These are phyloP conservation scores for Esox masquinongy DNA, from an alignment of 2,797 vertebrate genomes.

Conservation along the genomic window DNA sequence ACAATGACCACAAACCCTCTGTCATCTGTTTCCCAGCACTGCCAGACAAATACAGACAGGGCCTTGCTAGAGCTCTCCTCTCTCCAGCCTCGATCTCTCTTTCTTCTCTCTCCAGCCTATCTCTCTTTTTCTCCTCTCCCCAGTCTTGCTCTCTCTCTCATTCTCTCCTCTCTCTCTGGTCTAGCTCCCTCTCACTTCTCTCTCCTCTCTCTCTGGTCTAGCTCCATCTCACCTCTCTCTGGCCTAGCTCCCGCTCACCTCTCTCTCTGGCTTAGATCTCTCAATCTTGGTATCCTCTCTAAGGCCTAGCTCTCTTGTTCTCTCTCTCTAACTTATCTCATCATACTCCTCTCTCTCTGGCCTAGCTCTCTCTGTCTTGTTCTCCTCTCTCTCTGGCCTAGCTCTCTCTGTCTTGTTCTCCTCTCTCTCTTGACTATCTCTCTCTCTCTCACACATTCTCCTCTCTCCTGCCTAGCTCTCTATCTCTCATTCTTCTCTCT, in stretches of 20 bases:
- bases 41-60: slow-evolving; percentile 58
- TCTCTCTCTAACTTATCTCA: too few relatives aligned
- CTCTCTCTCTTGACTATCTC: slow-evolving; percentile 38
- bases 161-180: neutral
- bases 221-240: neutral
- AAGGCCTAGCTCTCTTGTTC: too few relatives aligned
- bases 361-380: slow-evolving; percentile 21
- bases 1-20: slow-evolving; percentile 67
- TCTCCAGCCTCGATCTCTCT: slow-evolving; percentile 39
- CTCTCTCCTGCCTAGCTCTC: too few relatives aligned
- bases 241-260: too few relatives aligned
- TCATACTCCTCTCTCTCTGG: slow-evolving; percentile 28
- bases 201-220: slow-evolving; percentile 35
- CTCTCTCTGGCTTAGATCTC: too few relatives aligned
- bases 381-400: neutral
- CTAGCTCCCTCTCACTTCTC: neutral
- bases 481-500: too few relatives aligned
- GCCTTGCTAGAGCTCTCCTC: slow-evolving; percentile 15
- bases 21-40: slow-evolving; percentile 71
- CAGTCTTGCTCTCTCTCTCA: slow-evolving; percentile 6
- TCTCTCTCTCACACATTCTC: neutral
- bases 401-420: neutral
- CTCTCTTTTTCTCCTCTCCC: slow-evolving; percentile 28
- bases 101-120: neutral
- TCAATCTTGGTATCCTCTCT: neutral